Evolutionary conservation across 2,888 invertebrate genomes (phyloP).

Genomic region (Eurois occulta): DNA sequence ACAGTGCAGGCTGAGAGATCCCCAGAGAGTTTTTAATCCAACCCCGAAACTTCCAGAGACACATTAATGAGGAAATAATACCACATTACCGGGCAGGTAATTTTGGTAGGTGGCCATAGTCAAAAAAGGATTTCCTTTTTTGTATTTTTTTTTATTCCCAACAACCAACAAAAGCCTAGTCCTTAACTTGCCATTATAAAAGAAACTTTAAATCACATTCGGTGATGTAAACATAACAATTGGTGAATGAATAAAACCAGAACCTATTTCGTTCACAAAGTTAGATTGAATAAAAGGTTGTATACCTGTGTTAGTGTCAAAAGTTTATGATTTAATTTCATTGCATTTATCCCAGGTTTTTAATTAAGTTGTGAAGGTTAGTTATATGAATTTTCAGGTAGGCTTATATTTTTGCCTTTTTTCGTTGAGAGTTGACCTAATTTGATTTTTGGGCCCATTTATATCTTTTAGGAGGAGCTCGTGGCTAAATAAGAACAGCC

Average conservation of each 20-base stretch:
- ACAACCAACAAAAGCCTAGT: no score
- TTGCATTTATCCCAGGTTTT: conserved; percentile 69
- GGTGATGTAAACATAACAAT: no score
- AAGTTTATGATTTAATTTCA: conserved; percentile 86
- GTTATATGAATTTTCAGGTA: conserved; percentile 44
- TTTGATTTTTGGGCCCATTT: conserved; percentile 37
- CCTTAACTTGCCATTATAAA: no score
- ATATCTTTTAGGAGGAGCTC: not conserved
- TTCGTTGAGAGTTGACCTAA: conserved; percentile 43
- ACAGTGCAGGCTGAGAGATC: conserved; percentile 81
- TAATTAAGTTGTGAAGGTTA: conserved; percentile 53
- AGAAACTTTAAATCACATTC: no score
- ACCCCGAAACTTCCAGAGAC: conserved; percentile 81
- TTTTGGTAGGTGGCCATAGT: no score
- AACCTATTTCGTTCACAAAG: conserved; percentile 85
- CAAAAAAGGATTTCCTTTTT: no score
- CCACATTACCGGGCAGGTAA: conserved; percentile 84
- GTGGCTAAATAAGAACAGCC: no score
- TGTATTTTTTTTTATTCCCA: no score
- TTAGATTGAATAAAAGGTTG: conserved; percentile 89
- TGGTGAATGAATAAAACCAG: no score
- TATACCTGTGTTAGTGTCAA: conserved; percentile 79
- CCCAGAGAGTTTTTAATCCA: conserved; percentile 87
- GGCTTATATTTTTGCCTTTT: conserved; percentile 29
- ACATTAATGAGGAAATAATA: conserved; percentile 88